These are phyloP conservation scores for Drosophila teissieri DNA, from an alignment of 1,140 invertebrate species.

Conservation along the genomic window DNA sequence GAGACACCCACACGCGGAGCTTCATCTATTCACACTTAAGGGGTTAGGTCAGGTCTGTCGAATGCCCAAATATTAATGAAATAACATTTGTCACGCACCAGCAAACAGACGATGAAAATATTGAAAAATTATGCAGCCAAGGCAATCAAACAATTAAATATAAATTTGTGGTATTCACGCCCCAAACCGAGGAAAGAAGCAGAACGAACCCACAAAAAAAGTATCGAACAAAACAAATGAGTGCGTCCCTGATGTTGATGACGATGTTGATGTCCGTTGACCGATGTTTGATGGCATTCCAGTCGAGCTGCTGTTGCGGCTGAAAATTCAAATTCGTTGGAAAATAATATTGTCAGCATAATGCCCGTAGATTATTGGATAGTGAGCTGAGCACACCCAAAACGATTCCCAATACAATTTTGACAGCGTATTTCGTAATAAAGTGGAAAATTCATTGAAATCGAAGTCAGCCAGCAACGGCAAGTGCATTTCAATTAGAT, in stretches of 20 bases:
- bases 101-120: constrained; percentile 69
- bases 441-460: constrained; percentile 83
- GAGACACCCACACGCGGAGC: constrained; percentile 39
- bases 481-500: constrained; percentile 81
- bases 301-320: constrained; percentile 30
- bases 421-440: constrained; percentile 80
- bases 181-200: constrained; percentile 23
- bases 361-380: constrained; percentile 65
- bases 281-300: constrained; percentile 48
- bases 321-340: constrained; percentile 67
- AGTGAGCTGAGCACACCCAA: constrained; percentile 48
- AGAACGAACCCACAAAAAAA: constrained; percentile 7
- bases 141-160: constrained; percentile 77
- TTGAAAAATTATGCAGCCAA: constrained; percentile 75
- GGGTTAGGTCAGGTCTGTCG: constrained; percentile 31
- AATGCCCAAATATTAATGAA: constrained; percentile 73
- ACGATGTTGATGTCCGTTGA: constrained; percentile 47
- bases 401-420: constrained; percentile 65
- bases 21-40: constrained; percentile 62
- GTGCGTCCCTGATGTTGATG: constrained; percentile 53
- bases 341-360: constrained; percentile 83
- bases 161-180: constrained; percentile 82
- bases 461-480: constrained; percentile 47
- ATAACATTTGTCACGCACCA: constrained; percentile 72
- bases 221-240: constrained; percentile 46